A percentile compares a stretch with the other conserved stretches of the same genome.
These are phyloP conservation scores for Sceliomorpha sp. DNA, from an alignment of 2,888 invertebrate genomes.

Conservation along the genomic window DNA sequence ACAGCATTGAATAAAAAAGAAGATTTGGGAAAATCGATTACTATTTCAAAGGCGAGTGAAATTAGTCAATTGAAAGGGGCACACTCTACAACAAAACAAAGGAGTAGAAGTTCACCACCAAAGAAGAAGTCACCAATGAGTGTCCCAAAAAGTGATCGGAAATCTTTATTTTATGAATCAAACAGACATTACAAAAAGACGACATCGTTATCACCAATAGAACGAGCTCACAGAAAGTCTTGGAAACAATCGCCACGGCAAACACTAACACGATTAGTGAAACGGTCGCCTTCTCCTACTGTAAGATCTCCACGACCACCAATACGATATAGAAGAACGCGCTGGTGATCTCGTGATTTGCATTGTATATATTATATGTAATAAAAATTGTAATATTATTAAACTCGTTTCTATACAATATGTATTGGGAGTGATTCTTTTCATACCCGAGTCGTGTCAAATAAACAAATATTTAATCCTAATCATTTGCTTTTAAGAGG, in stretches of 20 bases:
- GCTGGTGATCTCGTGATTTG: constrained; percentile 66
- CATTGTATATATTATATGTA: too few relatives aligned
- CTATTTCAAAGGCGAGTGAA: neutral
- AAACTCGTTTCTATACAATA: too few relatives aligned
- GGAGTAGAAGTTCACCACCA: constrained; percentile 15
- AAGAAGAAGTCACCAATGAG: constrained; percentile 23
- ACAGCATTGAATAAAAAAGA: constrained; percentile 57
- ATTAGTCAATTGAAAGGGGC: constrained; percentile 9
- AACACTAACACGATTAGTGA: constrained; percentile 61
- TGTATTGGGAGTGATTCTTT: too few relatives aligned
- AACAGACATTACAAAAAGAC: constrained; percentile 62
- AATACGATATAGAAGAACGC: constrained; percentile 61
- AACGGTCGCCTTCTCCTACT: constrained; percentile 66
- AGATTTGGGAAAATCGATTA: constrained; percentile 1
- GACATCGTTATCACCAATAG: constrained; percentile 63
- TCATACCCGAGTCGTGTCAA: too few relatives aligned
- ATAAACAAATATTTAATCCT: too few relatives aligned
- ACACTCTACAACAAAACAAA: constrained; percentile 20
- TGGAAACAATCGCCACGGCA: constrained; percentile 65
- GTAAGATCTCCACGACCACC: constrained; percentile 44
- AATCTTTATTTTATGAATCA: constrained; percentile 59
- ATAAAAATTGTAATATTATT: too few relatives aligned
- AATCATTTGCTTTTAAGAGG: too few relatives aligned
- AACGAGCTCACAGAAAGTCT: constrained; percentile 62
- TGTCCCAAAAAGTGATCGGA: constrained; percentile 58